phyloP scores from a whole-genome alignment of 1,140 invertebrate genomes.

The Palaemon carinicauda region DNA sequence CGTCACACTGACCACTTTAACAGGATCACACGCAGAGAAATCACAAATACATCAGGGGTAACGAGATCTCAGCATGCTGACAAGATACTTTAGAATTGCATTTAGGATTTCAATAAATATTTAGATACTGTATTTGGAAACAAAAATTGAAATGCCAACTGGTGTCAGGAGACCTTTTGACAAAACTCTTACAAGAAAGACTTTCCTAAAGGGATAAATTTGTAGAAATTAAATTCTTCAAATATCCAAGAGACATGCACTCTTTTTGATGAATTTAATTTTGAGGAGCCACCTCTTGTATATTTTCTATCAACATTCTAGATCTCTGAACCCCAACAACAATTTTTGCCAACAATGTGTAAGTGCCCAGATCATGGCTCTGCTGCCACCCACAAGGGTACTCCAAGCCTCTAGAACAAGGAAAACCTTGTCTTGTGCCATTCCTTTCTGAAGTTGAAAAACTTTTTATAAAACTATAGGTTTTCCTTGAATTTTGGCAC shows the following conservation, averaged over 20 bases:
- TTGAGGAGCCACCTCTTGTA: background rate
- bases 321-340: constrained; percentile 35
- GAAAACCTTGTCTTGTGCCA: constrained; percentile 44
- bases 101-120: background rate
- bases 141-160: too few relatives aligned
- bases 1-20: constrained; percentile 49
- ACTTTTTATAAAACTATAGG: constrained; percentile 52
- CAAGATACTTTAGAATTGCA: background rate
- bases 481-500: constrained; percentile 56
- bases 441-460: constrained; percentile 31
- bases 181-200: too few relatives aligned
- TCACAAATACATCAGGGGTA: constrained; percentile 51
- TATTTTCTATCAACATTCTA: constrained; percentile 27
- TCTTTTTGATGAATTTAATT: background rate
- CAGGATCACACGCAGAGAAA: constrained; percentile 54
- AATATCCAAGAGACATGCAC: background rate
- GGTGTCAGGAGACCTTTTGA: too few relatives aligned
- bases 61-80: constrained; percentile 42
- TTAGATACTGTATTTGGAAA: background rate
- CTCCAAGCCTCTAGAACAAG: constrained; percentile 46
- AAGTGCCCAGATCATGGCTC: constrained; percentile 51
- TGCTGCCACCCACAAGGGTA: constrained; percentile 40
- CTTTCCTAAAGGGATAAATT: too few relatives aligned
- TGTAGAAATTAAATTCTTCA: too few relatives aligned
- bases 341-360: constrained; percentile 48